phyloP scores from a whole-genome alignment of 2,888 invertebrate genomes.

The Sabatieria punctata region DNA sequence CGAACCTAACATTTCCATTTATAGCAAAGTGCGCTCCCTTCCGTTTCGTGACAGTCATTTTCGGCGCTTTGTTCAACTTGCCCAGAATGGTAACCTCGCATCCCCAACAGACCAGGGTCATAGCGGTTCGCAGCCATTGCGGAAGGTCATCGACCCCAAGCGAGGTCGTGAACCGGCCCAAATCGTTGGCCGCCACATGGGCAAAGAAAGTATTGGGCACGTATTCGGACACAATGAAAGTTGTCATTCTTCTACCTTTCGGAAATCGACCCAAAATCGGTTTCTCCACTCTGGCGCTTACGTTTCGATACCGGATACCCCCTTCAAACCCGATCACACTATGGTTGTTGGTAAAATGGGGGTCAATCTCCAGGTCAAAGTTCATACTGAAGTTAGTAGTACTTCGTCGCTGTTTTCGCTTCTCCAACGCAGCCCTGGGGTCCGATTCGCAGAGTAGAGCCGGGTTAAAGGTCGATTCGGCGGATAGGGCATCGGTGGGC shows the following conservation, averaged over 20 bases:
- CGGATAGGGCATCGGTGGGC: neutral
- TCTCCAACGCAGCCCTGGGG: neutral
- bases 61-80: neutral
- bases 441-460: neutral
- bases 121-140: neutral
- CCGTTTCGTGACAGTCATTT: too few species aligned
- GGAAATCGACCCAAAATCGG: neutral
- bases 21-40: too few species aligned
- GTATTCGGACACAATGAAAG: neutral
- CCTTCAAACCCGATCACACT: neutral
- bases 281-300: neutral
- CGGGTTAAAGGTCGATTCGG: neutral
- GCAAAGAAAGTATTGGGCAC: neutral
- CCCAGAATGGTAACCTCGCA: neutral
- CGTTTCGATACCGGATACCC: neutral
- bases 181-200: neutral
- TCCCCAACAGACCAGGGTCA: neutral
- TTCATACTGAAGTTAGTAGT: neutral
- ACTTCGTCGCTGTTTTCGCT: neutral
- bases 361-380: neutral
- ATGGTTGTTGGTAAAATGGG: neutral
- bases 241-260: neutral
- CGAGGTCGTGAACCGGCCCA: neutral
- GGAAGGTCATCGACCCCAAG: neutral
- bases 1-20: too few species aligned